Evolutionary conservation across 2,888 invertebrate genomes (phyloP).

Genomic region (Mythimna ferrago): DNA sequence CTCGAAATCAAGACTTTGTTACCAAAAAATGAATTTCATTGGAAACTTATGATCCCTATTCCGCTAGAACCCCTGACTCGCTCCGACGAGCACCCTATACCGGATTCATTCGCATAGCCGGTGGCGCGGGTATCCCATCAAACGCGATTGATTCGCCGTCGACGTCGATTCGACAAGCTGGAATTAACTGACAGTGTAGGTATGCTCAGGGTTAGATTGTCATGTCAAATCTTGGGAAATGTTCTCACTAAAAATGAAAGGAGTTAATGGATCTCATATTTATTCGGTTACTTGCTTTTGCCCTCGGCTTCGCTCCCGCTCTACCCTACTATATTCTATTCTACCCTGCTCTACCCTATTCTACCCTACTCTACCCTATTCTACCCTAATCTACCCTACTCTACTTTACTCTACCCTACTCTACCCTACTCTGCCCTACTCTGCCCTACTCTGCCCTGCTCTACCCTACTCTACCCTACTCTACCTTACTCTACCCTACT

Average conservation of each 20-base stretch:
- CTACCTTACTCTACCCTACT: no score
- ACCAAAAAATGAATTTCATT: no score
- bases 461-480: no score
- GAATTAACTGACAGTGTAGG: conserved; percentile 28
- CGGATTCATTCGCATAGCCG: conserved; percentile 17
- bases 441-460: no score
- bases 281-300: not conserved
- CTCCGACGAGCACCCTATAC: not conserved
- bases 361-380: no score
- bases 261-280: not conserved
- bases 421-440: no score
- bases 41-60: not conserved
- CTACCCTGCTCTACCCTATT: no score
- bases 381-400: no score
- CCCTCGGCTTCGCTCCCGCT: no score
- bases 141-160: conserved; percentile 49
- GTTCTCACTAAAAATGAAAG: not conserved
- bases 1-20: no score
- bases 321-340: no score
- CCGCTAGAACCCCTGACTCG: not conserved
- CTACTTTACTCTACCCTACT: no score
- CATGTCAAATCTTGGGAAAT: conserved; percentile 1
- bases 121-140: conserved; percentile 50
- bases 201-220: not conserved
- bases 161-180: conserved; percentile 24